Evolutionary conservation across 2,113 vertebrate species (phyloP).

Genomic region (Panthera leo): DNA sequence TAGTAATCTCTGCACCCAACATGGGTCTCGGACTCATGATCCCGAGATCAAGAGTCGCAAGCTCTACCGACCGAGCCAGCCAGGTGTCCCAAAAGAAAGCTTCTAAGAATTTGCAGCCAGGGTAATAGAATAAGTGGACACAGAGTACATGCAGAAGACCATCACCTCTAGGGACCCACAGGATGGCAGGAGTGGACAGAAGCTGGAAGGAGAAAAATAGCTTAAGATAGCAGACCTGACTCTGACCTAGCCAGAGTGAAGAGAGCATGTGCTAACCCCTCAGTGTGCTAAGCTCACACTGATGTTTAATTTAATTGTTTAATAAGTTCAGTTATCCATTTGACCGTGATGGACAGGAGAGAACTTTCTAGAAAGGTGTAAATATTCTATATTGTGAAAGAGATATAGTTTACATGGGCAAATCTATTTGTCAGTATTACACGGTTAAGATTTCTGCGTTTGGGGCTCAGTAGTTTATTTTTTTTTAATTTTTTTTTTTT

Average conservation of each 20-base stretch:
- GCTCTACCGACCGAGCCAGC: neutral
- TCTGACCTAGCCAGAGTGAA: neutral
- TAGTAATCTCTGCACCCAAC: neutral
- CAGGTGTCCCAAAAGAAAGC: neutral
- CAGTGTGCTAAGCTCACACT: neutral
- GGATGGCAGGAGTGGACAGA: neutral
- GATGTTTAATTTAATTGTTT: neutral
- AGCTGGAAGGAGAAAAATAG: neutral
- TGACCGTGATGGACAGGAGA: neutral
- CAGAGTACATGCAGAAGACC: neutral
- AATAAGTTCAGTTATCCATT: neutral
- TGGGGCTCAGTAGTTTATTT: too few species aligned
- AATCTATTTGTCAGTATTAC: neutral
- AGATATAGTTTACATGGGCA: neutral
- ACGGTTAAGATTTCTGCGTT: neutral
- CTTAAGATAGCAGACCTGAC: neutral
- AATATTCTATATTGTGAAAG: neutral
- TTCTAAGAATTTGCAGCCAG: neutral
- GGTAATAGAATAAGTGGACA: neutral
- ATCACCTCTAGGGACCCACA: neutral
- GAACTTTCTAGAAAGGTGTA: neutral
- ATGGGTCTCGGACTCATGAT: neutral
- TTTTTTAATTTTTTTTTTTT: too few species aligned
- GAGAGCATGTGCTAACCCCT: neutral
- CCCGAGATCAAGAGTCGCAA: neutral